A percentile compares a stretch with the other conserved stretches of the same genome.
phyloP scores from a whole-genome alignment of 1,140 invertebrate species.

The Papilio aristodemus region DNA sequence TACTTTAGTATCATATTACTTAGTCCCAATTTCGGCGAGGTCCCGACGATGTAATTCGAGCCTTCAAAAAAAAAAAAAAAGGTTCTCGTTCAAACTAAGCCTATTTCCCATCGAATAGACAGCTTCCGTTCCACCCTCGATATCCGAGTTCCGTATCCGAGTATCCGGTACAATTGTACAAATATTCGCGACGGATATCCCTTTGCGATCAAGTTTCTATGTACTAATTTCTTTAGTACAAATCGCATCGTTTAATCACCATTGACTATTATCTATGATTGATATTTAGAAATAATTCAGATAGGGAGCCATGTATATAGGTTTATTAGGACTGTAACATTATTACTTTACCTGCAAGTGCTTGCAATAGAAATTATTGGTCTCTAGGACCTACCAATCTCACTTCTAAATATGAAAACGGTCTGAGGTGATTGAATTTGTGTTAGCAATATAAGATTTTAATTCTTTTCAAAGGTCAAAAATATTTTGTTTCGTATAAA shows the following conservation, averaged over 20 bases:
- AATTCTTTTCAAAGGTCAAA: no score
- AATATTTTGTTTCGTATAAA: no score
- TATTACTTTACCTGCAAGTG: no score
- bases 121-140: conserved; percentile 44
- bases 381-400: no score
- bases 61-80: conserved; percentile 19
- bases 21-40: conserved; percentile 26
- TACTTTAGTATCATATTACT: conserved; percentile 14
- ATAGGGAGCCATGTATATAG: no score
- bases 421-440: no score
- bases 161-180: conserved; percentile 61
- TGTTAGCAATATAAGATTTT: no score
- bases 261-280: not conserved
- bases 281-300: not conserved
- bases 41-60: conserved; percentile 19
- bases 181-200: conserved; percentile 58
- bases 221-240: not conserved
- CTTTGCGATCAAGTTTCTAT: conserved; percentile 40
- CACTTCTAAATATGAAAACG: no score
- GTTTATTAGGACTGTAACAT: no score
- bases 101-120: conserved; percentile 45
- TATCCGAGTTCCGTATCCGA: conserved; percentile 51
- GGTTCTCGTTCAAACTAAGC: conserved; percentile 34
- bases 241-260: not conserved
- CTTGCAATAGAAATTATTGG: no score